A percentile compares a stretch with the other conserved stretches of the same genome.
phyloP scores from a whole-genome alignment of 2,113 vertebrate species.

The Oplegnathus fasciatus region DNA sequence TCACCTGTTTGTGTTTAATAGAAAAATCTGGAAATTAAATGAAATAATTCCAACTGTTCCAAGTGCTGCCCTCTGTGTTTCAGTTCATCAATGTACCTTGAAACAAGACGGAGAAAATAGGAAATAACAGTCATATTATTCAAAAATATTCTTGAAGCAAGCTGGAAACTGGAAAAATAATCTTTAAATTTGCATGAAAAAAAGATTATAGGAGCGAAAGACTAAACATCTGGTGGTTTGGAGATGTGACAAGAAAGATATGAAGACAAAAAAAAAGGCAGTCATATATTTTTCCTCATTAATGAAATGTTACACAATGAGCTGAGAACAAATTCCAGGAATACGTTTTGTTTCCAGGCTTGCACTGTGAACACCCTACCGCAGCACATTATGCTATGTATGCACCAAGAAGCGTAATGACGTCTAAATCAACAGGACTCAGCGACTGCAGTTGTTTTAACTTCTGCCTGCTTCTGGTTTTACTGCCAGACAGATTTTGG shows the following conservation, averaged over 20 bases:
- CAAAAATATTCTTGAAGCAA: neutral
- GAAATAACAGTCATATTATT: neutral
- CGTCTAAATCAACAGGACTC: conserved; percentile 88
- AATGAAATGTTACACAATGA: neutral
- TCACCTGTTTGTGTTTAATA: neutral
- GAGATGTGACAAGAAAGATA: neutral
- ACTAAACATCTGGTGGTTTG: neutral
- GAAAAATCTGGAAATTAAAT: neutral
- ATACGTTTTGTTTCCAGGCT: conserved; percentile 58
- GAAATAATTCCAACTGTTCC: neutral
- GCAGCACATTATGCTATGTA: conserved; percentile 45
- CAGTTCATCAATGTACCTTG: neutral
- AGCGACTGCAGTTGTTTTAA: conserved; percentile 86
- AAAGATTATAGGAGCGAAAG: neutral
- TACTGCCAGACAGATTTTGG: conserved; percentile 89
- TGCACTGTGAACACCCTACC: conserved; percentile 1
- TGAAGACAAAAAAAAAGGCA: neutral
- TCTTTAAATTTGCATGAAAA: neutral
- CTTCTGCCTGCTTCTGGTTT: conserved; percentile 90
- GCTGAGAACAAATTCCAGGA: conserved; percentile 26
- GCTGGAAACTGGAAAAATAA: neutral
- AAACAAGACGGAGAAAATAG: neutral
- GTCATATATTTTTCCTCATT: neutral
- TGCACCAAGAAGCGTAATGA: conserved; percentile 75
- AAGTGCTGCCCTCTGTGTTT: neutral